phyloP scores from a whole-genome alignment of 2,797 vertebrate genomes.

The Semotilus atromaculatus region DNA sequence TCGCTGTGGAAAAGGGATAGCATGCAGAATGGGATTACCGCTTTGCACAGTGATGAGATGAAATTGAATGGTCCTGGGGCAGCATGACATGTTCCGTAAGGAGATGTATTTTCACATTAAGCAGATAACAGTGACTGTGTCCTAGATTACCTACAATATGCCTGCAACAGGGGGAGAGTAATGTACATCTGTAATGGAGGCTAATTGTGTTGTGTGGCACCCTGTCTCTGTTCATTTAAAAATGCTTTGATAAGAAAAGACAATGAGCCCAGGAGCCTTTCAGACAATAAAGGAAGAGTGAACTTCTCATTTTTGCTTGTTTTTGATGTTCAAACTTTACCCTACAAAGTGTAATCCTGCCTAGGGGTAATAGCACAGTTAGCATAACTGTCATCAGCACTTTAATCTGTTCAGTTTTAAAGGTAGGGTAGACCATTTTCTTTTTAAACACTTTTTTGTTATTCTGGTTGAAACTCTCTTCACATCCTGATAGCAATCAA shows the following conservation, averaged over 20 bases:
- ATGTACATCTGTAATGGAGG: slow-evolving; percentile 45
- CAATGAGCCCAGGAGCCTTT: slow-evolving; percentile 48
- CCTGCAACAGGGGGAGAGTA: slow-evolving; percentile 33
- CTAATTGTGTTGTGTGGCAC: slow-evolving; percentile 56
- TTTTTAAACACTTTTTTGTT: not conserved
- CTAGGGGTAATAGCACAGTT: slow-evolving; percentile 69
- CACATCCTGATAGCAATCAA: not conserved
- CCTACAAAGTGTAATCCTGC: slow-evolving; percentile 71
- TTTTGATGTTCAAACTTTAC: slow-evolving; percentile 47
- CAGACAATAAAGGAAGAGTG: slow-evolving; percentile 31
- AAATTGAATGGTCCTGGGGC: slow-evolving; percentile 46
- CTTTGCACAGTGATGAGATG: slow-evolving; percentile 46
- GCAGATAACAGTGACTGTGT: slow-evolving; percentile 47
- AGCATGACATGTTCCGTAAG: slow-evolving; percentile 37
- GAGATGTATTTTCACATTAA: slow-evolving; percentile 48
- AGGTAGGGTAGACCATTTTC: not conserved
- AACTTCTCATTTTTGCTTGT: slow-evolving; percentile 41
- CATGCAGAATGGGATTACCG: slow-evolving; percentile 39
- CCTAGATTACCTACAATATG: slow-evolving; percentile 52
- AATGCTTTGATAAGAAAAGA: slow-evolving; percentile 57
- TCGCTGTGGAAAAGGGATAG: slow-evolving; percentile 27
- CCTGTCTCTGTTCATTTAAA: slow-evolving; percentile 59
- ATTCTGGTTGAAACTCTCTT: not conserved
- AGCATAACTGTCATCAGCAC: slow-evolving; percentile 66
- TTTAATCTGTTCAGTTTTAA: slow-evolving; percentile 30